Conservation (phyloP, 2,797 vertebrate species). For the Rhinichthys osculus region DNA sequence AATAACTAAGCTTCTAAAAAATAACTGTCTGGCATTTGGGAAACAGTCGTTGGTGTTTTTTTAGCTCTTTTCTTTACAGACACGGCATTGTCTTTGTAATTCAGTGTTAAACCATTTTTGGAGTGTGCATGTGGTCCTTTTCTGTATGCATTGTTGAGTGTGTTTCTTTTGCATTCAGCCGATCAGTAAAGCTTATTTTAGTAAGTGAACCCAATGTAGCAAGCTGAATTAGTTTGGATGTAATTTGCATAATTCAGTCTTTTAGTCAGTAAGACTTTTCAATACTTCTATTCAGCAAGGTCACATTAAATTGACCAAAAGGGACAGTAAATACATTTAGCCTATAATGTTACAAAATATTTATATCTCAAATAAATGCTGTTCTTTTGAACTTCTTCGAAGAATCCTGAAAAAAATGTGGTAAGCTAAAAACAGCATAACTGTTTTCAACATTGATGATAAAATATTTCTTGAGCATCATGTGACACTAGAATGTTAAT, state of each 20-base stretch:
- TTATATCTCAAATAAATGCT: not conserved
- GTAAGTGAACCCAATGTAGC: not conserved
- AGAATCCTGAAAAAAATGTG: not conserved
- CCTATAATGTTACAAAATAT: not conserved
- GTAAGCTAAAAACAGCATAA: not conserved
- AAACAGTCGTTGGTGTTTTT: slow-evolving; percentile 52
- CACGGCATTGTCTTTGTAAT: slow-evolving; percentile 14
- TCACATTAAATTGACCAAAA: not conserved
- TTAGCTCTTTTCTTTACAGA: slow-evolving; percentile 49
- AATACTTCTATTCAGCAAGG: not conserved
- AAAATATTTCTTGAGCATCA: not conserved
- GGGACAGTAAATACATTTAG: not conserved
- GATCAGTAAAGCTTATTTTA: not conserved
- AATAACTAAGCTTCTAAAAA: not conserved
- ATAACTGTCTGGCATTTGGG: not conserved
- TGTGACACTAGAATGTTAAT: not conserved
- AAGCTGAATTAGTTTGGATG: not conserved
- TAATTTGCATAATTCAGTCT: not conserved
- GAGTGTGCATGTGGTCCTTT: not conserved
- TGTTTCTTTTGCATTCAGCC: not conserved
- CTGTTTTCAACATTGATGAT: not conserved
- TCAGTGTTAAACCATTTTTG: not conserved
- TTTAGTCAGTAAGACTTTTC: not conserved
- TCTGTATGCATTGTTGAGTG: not conserved
- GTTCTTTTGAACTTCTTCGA: not conserved